Evolutionary conservation across 1,140 invertebrate genomes (phyloP).

Genomic region (Dolichoris vasculosae): DNA sequence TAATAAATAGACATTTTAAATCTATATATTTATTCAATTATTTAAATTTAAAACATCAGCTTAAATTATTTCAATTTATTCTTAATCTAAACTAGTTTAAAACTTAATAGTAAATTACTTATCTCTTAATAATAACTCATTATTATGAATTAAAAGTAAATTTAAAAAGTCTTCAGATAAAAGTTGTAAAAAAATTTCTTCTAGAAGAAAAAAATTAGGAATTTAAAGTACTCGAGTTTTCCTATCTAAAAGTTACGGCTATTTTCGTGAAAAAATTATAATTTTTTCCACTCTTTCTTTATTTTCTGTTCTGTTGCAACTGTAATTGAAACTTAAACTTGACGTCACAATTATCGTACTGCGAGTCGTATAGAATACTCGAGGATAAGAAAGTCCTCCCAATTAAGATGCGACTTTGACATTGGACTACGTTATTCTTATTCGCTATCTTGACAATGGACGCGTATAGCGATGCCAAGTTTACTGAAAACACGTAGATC

Average conservation of each 20-base stretch:
- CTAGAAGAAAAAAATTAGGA: neutral
- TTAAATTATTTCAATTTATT: too few species aligned
- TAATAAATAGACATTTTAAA: too few species aligned
- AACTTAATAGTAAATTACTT: too few species aligned
- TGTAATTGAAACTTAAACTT: slow-evolving; percentile 44
- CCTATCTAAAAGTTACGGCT: neutral
- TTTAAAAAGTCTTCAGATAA: neutral
- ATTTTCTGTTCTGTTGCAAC: neutral
- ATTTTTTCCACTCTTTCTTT: neutral
- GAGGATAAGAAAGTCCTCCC: slow-evolving; percentile 18
- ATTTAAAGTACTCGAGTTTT: neutral
- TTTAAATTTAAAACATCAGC: too few species aligned
- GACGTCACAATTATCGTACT: slow-evolving; percentile 26
- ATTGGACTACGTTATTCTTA: neutral
- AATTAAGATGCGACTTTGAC: slow-evolving; percentile 25
- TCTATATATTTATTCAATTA: too few species aligned
- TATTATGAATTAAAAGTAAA: neutral
- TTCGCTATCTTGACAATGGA: slow-evolving; percentile 14
- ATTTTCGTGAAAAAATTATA: neutral
- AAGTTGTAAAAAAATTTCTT: neutral
- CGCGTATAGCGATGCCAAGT: neutral
- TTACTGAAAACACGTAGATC: slow-evolving; percentile 16
- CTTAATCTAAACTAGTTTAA: too few species aligned
- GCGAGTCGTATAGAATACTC: neutral
- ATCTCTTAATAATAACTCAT: neutral